Conservation (phyloP, 1,140 invertebrate genomes). For the Magallana ariakensis region DNA sequence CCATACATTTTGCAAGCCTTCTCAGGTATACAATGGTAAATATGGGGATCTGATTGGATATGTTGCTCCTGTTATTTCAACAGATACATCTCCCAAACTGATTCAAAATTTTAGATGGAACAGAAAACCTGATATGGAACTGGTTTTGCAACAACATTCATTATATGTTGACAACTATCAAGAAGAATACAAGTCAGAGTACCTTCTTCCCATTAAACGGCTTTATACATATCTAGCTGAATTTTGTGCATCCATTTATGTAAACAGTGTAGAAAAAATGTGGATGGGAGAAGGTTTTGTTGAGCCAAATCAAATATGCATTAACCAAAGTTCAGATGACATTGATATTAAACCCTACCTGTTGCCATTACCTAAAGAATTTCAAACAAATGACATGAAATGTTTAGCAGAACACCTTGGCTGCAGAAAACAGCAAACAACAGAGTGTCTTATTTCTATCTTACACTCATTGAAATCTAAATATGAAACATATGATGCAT, state of each 20-base stretch:
- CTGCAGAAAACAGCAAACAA: background rate
- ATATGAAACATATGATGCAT: background rate
- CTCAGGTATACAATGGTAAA: background rate
- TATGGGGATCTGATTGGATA: background rate
- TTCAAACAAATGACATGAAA: slow-evolving; percentile 14
- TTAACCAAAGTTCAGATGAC: background rate
- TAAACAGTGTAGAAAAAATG: background rate
- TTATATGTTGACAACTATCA: background rate
- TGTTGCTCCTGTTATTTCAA: background rate
- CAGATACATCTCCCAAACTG: background rate
- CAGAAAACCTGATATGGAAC: background rate
- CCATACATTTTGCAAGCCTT: background rate
- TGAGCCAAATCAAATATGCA: background rate
- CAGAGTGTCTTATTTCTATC: background rate
- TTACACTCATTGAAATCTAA: background rate
- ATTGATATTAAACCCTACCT: background rate
- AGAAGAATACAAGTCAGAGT: background rate
- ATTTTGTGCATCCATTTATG: background rate
- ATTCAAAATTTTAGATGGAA: background rate
- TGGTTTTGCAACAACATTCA: slow-evolving; percentile 1
- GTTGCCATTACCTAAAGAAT: background rate
- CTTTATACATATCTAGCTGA: background rate
- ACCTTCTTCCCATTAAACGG: background rate
- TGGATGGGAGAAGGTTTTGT: slow-evolving; percentile 5
- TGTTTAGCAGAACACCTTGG: background rate